Percentiles rank a stretch among this genome's conserved stretches.
These are phyloP conservation scores for Lamprologus callipterus DNA, from an alignment of 2,113 vertebrate genomes.

Conservation along the genomic window DNA sequence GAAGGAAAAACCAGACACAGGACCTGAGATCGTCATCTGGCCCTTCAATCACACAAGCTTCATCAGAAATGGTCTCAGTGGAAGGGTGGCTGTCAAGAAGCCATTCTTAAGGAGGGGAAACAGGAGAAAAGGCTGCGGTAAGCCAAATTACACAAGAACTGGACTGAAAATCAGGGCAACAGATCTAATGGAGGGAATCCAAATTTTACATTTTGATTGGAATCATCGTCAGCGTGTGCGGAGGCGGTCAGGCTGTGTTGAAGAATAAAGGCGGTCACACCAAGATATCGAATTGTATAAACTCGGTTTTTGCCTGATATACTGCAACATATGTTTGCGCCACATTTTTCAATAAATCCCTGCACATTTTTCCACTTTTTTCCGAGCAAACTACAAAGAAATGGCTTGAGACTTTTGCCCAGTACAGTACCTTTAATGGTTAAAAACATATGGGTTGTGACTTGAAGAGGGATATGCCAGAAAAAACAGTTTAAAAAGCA, in stretches of 20 bases:
- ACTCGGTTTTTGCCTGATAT: background rate
- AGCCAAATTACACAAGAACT: background rate
- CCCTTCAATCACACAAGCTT: background rate
- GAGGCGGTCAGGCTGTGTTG: background rate
- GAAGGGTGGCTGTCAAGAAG: background rate
- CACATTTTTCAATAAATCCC: background rate
- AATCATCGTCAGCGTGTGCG: background rate
- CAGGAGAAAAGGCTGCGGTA: background rate
- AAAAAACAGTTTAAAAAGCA: background rate
- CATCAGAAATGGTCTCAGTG: background rate
- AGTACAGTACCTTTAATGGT: background rate
- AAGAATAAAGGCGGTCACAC: background rate
- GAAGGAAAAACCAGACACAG: background rate
- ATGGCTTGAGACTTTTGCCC: background rate
- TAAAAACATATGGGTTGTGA: background rate
- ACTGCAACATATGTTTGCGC: background rate
- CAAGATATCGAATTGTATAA: background rate
- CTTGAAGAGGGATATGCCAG: background rate
- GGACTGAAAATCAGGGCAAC: background rate
- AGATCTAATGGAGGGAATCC: background rate
- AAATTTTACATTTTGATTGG: background rate
- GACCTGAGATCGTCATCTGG: background rate
- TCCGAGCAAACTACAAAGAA: rapidly evolving
- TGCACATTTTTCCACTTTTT: background rate
- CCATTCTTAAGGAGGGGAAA: background rate